A percentile compares a stretch with the other conserved stretches of the same genome.
phyloP scores from a whole-genome alignment of 2,113 vertebrate species.

The Struthio camelus region DNA sequence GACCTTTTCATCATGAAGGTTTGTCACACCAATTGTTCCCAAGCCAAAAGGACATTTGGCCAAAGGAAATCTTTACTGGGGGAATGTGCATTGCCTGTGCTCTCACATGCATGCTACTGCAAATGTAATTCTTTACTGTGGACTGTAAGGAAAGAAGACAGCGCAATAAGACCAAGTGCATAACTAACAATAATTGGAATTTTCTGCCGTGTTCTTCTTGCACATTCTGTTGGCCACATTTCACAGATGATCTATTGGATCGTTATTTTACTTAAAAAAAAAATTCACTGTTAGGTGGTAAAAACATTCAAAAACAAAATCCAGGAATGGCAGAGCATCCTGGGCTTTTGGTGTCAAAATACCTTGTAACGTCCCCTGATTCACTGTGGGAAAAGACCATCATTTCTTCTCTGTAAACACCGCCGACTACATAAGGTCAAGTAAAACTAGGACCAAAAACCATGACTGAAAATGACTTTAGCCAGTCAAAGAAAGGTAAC shows the following conservation, averaged over 20 bases:
- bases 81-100: not conserved
- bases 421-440: fast-evolving
- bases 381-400: not conserved
- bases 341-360: not conserved
- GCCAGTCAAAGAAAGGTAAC: not conserved
- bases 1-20: not conserved
- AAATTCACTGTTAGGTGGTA: not conserved
- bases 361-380: fast-evolving
- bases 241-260: not conserved
- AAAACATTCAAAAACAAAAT: not conserved
- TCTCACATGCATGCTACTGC: not conserved
- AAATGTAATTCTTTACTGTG: not conserved
- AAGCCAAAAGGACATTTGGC: not conserved
- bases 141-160: not conserved
- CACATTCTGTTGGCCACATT: not conserved
- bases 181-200: not conserved
- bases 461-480: not conserved
- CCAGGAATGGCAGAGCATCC: not conserved
- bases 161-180: not conserved
- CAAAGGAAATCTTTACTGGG: not conserved
- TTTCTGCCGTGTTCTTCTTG: not conserved
- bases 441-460: not conserved
- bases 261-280: not conserved
- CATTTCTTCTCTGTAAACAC: not conserved
- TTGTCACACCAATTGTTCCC: not conserved